Base-by-base conservation (phyloP, 2,113 vertebrate genomes). In the Edolisoma coerulescens region DNA sequence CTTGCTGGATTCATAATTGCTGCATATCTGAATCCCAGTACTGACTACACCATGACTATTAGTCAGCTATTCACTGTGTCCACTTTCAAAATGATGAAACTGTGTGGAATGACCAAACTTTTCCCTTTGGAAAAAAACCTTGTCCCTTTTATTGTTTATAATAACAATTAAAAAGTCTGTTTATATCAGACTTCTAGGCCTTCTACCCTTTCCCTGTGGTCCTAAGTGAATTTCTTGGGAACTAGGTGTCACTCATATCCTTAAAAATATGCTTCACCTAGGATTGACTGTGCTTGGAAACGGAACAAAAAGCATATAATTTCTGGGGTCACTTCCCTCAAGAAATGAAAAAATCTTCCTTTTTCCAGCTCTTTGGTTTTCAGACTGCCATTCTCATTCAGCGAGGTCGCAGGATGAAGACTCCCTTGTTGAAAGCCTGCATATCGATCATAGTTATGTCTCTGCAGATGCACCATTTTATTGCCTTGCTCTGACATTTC, bases 281-380 rank as follows among this genome's bases (percentile, higher is more conserved):
- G 59, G 59, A 88, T 3, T 88, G 53, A 79, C 76, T 26, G 32
- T n/a, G 33, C 52, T 44, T 59, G 61, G 73, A 76, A 96, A 69
- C 42, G 20, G 76, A 91, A 80, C 50, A 28, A 20, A 26, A 63
- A 70, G 35, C 70, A 27, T 35, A n/a, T 27, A 16, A 89, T 92
- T 95, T 87, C 52, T 77, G 33, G 52, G 73, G 70, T 93, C 61
- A 57, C 41, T 92, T 96, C 54, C 18, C 47, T 56, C 33, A 84
- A 87, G 86, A 81, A 77, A 77, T 80, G 18, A 23, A 79, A 88
- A 24, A 87, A 59, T 84, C 32, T 52, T 75, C 33, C 10, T 68
- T 87, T 90, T 92, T 78, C 64, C 57, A 84, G 22, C n/a, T 78
- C 50, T 84, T 94, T 93, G 77, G 19, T 82, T 95, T 94, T 76